Evolutionary conservation across 92 coral and sea anemone genomes (phyloP), one percentile per base, ranked within the genome.

Genomic region (Actinostola sp.): DNA sequence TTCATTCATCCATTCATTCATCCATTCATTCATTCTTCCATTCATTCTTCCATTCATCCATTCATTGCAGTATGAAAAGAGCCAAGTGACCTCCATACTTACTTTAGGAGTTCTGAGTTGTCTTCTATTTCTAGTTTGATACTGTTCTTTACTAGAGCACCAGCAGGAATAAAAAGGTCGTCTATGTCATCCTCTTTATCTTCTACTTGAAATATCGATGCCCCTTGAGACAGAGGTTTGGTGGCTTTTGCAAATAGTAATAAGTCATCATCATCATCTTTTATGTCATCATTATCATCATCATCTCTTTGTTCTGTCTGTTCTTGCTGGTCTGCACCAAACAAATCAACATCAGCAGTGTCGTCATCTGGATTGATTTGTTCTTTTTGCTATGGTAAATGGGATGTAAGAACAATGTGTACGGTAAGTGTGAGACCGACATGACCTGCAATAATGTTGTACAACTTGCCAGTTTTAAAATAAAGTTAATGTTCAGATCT

Each of bases 71-170:
- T n/a, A n/a, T n/a, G n/a, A n/a, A n/a, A n/a, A n/a, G n/a, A n/a
- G n/a, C n/a, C n/a, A n/a, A n/a, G n/a, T 36, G 6, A 38, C 56
- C 27, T 1, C 8, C 19, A 30, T 0, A 34, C 91, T 73, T 77
- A 93, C 98, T 86, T 75, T 13, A 94, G 83, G 21, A 94, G 85
- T 41, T 91, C 88, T 1, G 98, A 89, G 72, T 94, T 89, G 48
- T 94, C 97, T 50, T 94, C 98, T 27, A 41, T 68, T 7, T 75
- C 82, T 0, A 80, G 29, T 54, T 36, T 24, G 32, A 74, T 45
- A 30, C 49, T 71, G 12, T 76, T 82, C 38, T 58, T 50, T 52
- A 78, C 86, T 28, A 72, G 33, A 9, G 98, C 98, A 17, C 80
- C 97, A 43, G 87, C 90, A 10, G 98, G 97, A 32, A 94, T 71